Evolutionary conservation across 2,797 vertebrate species (phyloP).

Genomic region (Hoplostethus mediterraneus): DNA sequence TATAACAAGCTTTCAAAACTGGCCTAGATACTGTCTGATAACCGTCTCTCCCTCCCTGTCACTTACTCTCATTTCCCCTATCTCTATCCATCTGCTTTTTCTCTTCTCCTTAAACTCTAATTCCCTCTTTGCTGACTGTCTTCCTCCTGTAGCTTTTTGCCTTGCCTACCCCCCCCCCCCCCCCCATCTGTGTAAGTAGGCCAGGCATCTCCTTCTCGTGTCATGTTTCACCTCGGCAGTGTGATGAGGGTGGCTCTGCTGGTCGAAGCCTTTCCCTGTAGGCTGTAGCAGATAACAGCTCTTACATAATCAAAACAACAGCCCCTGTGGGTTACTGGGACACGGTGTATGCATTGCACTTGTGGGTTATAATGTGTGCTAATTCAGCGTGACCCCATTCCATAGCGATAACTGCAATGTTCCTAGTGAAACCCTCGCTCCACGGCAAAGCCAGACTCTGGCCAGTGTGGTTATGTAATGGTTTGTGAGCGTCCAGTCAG

Average conservation of each 20-base stretch:
- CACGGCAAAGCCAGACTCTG: constrained; percentile 21
- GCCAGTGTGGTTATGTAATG: constrained; percentile 35
- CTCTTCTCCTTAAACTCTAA: constrained; percentile 14
- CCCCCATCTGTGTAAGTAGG: constrained; percentile 74
- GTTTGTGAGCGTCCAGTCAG: constrained; percentile 26
- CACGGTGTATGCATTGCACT: constrained; percentile 56
- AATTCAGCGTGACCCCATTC: constrained; percentile 72
- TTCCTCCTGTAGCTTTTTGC: constrained; percentile 23
- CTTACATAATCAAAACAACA: constrained; percentile 80
- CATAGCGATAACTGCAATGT: constrained; percentile 35
- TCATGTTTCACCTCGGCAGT: constrained; percentile 66
- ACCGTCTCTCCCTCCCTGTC: constrained; percentile 50
- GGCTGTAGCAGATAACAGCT: constrained; percentile 68
- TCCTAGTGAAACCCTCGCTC: constrained; percentile 27
- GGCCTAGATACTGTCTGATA: constrained; percentile 77
- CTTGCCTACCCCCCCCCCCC: background rate
- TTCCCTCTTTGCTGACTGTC: constrained; percentile 41
- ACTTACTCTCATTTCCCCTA: constrained; percentile 37
- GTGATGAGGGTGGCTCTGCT: constrained; percentile 51
- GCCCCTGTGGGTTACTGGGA: constrained; percentile 58
- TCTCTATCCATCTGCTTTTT: constrained; percentile 35
- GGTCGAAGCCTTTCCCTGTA: constrained; percentile 61
- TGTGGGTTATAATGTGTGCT: constrained; percentile 57
- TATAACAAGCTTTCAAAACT: constrained; percentile 75
- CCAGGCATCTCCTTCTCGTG: constrained; percentile 66